A percentile compares a stretch with the other conserved stretches of the same genome.
phyloP scores from a whole-genome alignment of 2,113 vertebrate species.

The human region GRCh38 chr2:217043001-217043500 shows the following conservation, averaged over 20 bases:
- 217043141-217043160: not conserved
- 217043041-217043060: constrained; percentile 12
- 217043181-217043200: constrained; percentile 35
- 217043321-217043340: not conserved
- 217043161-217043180: not conserved
- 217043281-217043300: not conserved
- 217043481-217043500: not conserved
- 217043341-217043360: not conserved
- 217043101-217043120: not conserved
- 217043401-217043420: not conserved
- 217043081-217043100: not conserved
- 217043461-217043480: not conserved
- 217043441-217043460: not conserved
- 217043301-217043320: not conserved
- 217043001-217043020: not conserved
- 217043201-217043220: not conserved
- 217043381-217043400: not conserved
- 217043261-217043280: not conserved
- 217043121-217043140: not conserved
- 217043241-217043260: not conserved
- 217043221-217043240: not conserved
- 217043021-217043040: not conserved
- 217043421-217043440: not conserved
- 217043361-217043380: not conserved
- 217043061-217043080: not conserved